Conservation (phyloP, 2,888 invertebrate genomes). For the Laothoe populi region DNA sequence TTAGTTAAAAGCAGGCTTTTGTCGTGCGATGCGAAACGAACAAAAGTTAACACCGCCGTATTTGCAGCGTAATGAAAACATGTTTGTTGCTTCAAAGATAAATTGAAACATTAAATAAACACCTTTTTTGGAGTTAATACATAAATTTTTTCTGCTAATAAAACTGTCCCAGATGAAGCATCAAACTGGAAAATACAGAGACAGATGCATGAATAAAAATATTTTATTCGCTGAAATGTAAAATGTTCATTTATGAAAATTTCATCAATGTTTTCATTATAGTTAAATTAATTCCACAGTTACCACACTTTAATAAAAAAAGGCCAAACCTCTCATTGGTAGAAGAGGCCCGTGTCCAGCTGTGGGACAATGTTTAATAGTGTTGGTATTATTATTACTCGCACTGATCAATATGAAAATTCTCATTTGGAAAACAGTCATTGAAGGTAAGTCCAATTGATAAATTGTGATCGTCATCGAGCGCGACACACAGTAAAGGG, state of each 20-base stretch:
- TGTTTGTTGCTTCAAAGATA: slow-evolving; percentile 13
- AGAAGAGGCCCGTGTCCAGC: too few relatives aligned
- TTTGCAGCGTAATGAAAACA: slow-evolving; percentile 21
- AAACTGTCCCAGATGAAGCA: slow-evolving; percentile 19
- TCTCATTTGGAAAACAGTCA: neutral
- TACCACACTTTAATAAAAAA: too few relatives aligned
- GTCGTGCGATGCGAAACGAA: slow-evolving; percentile 50
- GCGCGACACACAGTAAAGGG: slow-evolving; percentile 49
- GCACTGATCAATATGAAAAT: neutral
- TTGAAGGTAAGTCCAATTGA: slow-evolving; percentile 37
- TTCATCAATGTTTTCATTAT: too few relatives aligned
- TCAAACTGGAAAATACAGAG: slow-evolving; percentile 3
- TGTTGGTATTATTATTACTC: too few relatives aligned
- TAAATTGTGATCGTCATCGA: slow-evolving; percentile 54
- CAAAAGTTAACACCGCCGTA: slow-evolving; percentile 50
- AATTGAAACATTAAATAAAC: slow-evolving; percentile 19
- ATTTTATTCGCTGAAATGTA: neutral
- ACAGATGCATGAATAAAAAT: slow-evolving; percentile 1
- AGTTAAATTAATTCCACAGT: too few relatives aligned
- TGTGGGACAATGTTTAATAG: too few relatives aligned
- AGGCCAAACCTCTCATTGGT: too few relatives aligned
- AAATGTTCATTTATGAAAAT: neutral
- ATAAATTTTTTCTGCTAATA: slow-evolving; percentile 1
- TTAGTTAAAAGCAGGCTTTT: slow-evolving; percentile 60
- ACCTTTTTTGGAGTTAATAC: neutral